Base-by-base conservation (phyloP, 2,113 vertebrate species). In the Bombycilla garrulus region DNA sequence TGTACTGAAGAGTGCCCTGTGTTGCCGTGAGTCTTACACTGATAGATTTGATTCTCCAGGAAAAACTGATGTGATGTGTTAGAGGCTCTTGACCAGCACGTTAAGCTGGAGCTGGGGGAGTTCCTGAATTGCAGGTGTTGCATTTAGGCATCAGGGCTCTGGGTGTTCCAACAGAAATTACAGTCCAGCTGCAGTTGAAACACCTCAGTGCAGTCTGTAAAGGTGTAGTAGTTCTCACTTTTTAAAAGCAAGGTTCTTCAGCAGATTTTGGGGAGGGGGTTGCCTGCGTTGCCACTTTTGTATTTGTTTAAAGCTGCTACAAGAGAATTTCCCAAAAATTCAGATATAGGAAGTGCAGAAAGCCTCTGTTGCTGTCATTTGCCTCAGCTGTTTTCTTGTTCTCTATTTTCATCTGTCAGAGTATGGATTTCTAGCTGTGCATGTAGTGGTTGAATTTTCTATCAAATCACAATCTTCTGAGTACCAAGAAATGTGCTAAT, bases 11-110 rank as follows among this genome's bases (percentile, higher is more conserved):
- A 36, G 6, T 25, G 20, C 10, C 70, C 24, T 48, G 38, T 45
- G 65, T 5, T 87, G n/a, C 64, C 23, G 20, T 23, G 9, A 31
- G 47, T 15, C 25, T 33, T 8, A 24, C 25, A 33, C 25, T 21
- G 17, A 16, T 11, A 1, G 0, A 2, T 47, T 67, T 57, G 16
- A 6, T 40, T 42, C 1, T 2, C 40, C 51, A 53, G 29, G 33
- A 44, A 40, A 28, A 90, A 2, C 35, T 21, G 53, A 28, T 35
- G 29, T 47, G 54, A 3, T 48, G 48, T 40, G 56, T 12, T 25
- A 11, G 40, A 20, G 47, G 11, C 70, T 28, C 60, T 40, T n/a
- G 42, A n/a, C 12, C 38, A 20, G 23, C 18, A 3, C 1, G 1
- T 33, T 71, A 15, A 21, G 31, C 79, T 22, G 18, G 23, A 22